Percentiles rank a stretch among this genome's conserved stretches.
These are phyloP conservation scores for Syrphus vitripennis DNA, from an alignment of 2,888 invertebrate genomes.

Conservation along the genomic window DNA sequence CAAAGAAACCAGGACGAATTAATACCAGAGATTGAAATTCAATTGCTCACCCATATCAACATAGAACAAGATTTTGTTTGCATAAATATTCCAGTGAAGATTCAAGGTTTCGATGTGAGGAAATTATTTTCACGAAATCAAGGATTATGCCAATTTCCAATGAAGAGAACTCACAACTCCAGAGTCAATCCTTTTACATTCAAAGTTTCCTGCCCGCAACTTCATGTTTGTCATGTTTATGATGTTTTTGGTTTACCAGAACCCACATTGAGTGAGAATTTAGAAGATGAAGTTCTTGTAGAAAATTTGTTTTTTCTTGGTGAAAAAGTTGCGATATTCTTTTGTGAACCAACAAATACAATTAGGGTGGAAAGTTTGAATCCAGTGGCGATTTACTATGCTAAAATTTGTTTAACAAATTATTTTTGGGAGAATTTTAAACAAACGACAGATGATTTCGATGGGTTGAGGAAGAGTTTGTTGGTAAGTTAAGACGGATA, in stretches of 20 bases:
- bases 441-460: background rate
- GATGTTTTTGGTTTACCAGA: conserved; percentile 19
- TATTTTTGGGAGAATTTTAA: conserved; percentile 28
- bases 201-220: background rate
- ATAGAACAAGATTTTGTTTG: conserved; percentile 58
- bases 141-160: background rate
- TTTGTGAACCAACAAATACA: conserved; percentile 12
- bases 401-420: conserved; percentile 39
- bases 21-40: conserved; percentile 74
- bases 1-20: conserved; percentile 36
- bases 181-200: background rate
- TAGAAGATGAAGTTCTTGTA: conserved; percentile 7
- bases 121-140: conserved; percentile 42
- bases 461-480: background rate
- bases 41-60: conserved; percentile 63
- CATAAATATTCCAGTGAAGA: conserved; percentile 57
- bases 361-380: background rate
- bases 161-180: too few species aligned
- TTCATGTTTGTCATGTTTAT: background rate
- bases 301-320: conserved; percentile 43
- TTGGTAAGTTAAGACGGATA: background rate
- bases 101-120: background rate
- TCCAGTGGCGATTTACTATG: conserved; percentile 54
- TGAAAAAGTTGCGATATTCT: conserved; percentile 9
- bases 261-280: background rate